These are phyloP conservation scores for Gallinago jamesoni DNA, from an alignment of 2,113 vertebrate genomes.

Conservation along the genomic window DNA sequence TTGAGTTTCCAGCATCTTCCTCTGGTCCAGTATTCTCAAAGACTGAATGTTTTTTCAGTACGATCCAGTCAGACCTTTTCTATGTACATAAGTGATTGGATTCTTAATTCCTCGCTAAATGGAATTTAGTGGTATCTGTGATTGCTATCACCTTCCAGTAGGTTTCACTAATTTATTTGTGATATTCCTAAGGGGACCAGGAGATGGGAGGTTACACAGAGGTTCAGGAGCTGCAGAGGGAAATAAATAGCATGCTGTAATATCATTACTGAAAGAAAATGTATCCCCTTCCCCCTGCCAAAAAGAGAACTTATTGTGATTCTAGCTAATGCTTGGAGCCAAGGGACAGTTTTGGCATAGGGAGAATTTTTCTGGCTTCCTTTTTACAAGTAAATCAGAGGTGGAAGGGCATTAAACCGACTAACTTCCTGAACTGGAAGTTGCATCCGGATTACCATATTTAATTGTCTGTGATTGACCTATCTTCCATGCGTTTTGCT, in stretches of 20 bases:
- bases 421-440: constrained; percentile 41
- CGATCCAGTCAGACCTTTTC: background rate
- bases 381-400: constrained; percentile 13
- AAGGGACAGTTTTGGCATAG: constrained; percentile 24
- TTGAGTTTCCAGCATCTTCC: background rate
- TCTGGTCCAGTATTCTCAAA: background rate
- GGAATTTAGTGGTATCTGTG: background rate
- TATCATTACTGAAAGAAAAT: constrained; percentile 18
- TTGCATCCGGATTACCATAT: constrained; percentile 37
- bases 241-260: constrained; percentile 8
- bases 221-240: background rate
- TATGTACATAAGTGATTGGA: background rate
- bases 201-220: constrained; percentile 12
- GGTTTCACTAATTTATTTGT: constrained; percentile 23
- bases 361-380: constrained; percentile 20
- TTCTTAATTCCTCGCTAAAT: background rate
- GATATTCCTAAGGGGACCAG: background rate
- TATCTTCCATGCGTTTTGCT: background rate
- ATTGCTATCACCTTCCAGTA: constrained; percentile 14
- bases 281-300: background rate
- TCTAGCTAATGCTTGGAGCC: background rate
- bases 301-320: background rate
- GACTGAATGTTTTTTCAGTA: background rate
- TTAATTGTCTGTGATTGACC: constrained; percentile 36
- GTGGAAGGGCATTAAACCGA: constrained; percentile 17